phyloP scores from a whole-genome alignment of 2,888 invertebrate genomes.

The Rhodophaea formosa region DNA sequence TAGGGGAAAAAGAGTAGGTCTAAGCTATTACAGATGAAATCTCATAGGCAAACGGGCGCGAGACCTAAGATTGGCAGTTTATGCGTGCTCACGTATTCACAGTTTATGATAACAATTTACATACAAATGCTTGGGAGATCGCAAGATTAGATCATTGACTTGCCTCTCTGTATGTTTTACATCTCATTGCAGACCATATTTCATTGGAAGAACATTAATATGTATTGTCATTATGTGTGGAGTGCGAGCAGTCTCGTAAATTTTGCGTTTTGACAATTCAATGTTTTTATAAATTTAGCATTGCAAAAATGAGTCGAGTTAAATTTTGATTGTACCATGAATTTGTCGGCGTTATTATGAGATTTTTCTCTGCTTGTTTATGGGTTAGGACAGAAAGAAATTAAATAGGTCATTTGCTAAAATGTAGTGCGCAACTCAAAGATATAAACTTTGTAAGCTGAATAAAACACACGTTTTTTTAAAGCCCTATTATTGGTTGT shows the following conservation, averaged over 20 bases:
- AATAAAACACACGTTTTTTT: no score
- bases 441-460: no score
- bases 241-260: not conserved
- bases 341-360: not conserved
- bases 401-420: no score
- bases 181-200: conserved; percentile 5
- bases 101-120: conserved; percentile 65
- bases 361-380: not conserved
- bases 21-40: not conserved
- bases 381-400: not conserved
- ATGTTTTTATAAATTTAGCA: not conserved
- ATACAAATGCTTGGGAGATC: conserved; percentile 55
- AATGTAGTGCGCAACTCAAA: no score
- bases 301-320: not conserved
- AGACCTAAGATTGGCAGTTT: conserved; percentile 58
- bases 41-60: conserved; percentile 14
- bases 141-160: conserved; percentile 29
- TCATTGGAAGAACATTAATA: conserved; percentile 6
- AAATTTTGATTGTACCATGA: not conserved
- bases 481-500: no score
- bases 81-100: conserved; percentile 52
- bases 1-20: no score
- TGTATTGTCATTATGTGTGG: conserved; percentile 2
- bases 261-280: not conserved
- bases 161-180: conserved; percentile 1